phyloP scores from a whole-genome alignment of 2,888 invertebrate species.

The Drymonia ruficornis region DNA sequence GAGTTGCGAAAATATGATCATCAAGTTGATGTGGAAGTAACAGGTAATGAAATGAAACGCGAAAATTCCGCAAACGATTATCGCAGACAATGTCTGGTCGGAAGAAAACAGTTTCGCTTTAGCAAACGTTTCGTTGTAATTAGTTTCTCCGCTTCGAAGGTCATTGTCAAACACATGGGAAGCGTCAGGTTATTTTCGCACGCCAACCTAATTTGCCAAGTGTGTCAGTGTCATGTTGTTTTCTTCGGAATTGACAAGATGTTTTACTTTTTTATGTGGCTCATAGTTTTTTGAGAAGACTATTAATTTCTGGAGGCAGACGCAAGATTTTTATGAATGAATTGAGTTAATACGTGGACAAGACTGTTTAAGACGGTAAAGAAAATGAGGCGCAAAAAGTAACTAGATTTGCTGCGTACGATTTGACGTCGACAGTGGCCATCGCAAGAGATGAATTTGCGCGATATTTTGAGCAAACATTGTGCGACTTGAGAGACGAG shows the following conservation, averaged over 20 bases:
- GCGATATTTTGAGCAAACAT: background rate
- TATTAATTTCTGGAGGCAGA: conserved; percentile 23
- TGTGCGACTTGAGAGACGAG: background rate
- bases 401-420: background rate
- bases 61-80: background rate
- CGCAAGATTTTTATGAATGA: conserved; percentile 11
- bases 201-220: conserved; percentile 44
- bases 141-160: conserved; percentile 31
- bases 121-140: conserved; percentile 18
- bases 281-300: conserved; percentile 19
- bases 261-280: conserved; percentile 5
- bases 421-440: background rate
- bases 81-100: background rate
- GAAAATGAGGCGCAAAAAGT: background rate
- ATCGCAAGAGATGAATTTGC: background rate
- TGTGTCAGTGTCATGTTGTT: conserved; percentile 52
- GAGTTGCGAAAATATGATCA: too few relatives aligned
- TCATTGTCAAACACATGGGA: conserved; percentile 46
- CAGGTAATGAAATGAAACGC: background rate
- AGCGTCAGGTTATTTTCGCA: conserved; percentile 47
- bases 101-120: background rate
- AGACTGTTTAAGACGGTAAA: conserved; percentile 3
- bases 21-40: too few relatives aligned
- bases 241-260: conserved; percentile 17
- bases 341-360: conserved; percentile 12